A percentile compares a stretch with the other conserved stretches of the same genome.
Conservation (phyloP, 2,888 invertebrate genomes). For the Andrena flavipes region DNA sequence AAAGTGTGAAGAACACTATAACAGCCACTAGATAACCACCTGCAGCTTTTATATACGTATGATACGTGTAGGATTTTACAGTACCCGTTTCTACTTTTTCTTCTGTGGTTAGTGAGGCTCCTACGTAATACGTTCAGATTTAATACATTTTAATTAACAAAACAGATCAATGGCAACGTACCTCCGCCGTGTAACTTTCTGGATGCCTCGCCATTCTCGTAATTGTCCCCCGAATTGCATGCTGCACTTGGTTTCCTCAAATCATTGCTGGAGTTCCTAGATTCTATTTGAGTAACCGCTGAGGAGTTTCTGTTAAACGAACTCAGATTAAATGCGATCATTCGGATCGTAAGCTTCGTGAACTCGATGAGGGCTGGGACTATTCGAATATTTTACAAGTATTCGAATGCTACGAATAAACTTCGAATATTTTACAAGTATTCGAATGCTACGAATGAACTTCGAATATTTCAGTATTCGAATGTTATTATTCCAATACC, state of each 20-base stretch:
- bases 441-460: no score
- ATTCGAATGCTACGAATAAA: no score
- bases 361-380: background rate
- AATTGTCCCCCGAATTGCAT: background rate
- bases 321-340: background rate
- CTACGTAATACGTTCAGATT: slow-evolving; percentile 51
- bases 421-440: no score
- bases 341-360: background rate
- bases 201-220: background rate
- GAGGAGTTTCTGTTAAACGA: background rate
- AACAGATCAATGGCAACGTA: background rate
- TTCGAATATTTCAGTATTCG: no score
- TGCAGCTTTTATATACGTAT: slow-evolving; percentile 86
- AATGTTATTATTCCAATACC: no score
- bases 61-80: slow-evolving; percentile 84
- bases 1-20: slow-evolving; percentile 84
- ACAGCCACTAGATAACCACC: slow-evolving; percentile 85
- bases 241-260: background rate
- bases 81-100: slow-evolving; percentile 76
- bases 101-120: slow-evolving; percentile 65
- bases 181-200: slow-evolving; percentile 14
- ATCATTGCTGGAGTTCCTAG: background rate
- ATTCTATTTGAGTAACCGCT: background rate
- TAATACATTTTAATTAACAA: background rate
- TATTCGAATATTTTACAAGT: no score